These are phyloP conservation scores for Brachionus rubens DNA, from an alignment of 1,140 invertebrate genomes.

Conservation along the genomic window DNA sequence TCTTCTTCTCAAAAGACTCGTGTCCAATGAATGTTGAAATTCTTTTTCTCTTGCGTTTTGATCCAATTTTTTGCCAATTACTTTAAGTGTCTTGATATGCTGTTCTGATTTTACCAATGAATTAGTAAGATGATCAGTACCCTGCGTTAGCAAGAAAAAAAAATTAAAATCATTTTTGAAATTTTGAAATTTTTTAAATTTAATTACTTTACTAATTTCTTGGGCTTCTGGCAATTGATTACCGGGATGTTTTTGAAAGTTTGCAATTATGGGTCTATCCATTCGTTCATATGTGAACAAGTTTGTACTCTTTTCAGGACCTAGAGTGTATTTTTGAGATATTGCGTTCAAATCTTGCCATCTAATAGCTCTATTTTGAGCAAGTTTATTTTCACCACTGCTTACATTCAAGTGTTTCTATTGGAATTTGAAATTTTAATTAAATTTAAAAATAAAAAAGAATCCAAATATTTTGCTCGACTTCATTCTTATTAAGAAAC, in stretches of 20 bases:
- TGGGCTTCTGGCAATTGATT: conserved; percentile 58
- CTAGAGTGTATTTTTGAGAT: conserved; percentile 54
- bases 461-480: not conserved
- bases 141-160: not conserved
- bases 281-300: conserved; percentile 55
- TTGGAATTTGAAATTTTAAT: too few relatives aligned
- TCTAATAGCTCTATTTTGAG: conserved; percentile 55
- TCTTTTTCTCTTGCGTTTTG: conserved; percentile 32
- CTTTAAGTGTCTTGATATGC: conserved; percentile 32
- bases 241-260: conserved; percentile 59
- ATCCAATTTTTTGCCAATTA: conserved; percentile 37
- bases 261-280: conserved; percentile 55
- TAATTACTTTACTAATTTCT: conserved; percentile 55
- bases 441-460: not conserved
- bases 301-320: conserved; percentile 55
- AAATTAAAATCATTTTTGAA: not conserved
- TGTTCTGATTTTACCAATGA: conserved; percentile 32
- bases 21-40: conserved; percentile 5
- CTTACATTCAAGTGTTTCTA: conserved; percentile 52
- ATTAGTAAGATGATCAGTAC: not conserved
- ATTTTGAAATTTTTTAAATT: not conserved
- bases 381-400: conserved; percentile 57
- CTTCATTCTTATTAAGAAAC: not conserved
- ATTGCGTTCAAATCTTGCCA: conserved; percentile 58
- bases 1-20: conserved; percentile 3